Evolutionary conservation across 1,140 invertebrate species (phyloP), one percentile per base, ranked within the genome.

Genomic region (Zaprionus lachaisei): DNA sequence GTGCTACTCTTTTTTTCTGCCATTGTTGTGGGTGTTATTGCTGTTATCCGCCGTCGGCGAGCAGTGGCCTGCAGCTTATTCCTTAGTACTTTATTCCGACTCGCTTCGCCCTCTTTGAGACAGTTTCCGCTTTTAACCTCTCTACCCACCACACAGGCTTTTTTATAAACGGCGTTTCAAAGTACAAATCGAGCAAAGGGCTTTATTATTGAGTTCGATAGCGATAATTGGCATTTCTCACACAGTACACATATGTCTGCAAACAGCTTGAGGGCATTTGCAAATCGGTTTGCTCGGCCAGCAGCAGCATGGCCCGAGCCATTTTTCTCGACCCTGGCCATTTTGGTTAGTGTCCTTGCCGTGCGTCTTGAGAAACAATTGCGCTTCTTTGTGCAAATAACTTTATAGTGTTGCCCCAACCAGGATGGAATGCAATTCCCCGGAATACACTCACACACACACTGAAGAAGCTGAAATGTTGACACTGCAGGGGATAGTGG

Each of bases 341-440:
- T 74, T 86, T 41, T 56, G 66, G 60, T 79, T 76, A 68, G 77
- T 74, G 72, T 87, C 78, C 78, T 69, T 79, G 84, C 51, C 56
- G 68, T 60, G 74, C 81, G 62, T 84, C 84, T 87, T 87, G 81
- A 72, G 79, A 81, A 87, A 87, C 84, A 87, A 89, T 87, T 87
- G 84, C 81, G 66, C 67, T 83, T 74, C 83, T 84, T 89, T 89
- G 84, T 81, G 78, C 84, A 89, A 87, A 87, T 87, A 87, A 84
- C 58, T 81, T 89, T 84, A 89, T 89, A 81, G 55, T 54, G 73
- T 76, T 61, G 68, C 47, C 65, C 22, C 65, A 61, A 28, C 69
- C 62, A 66, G 60, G 34, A 44, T 60, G 74, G 75, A 80, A 77
- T 77, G 70, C 78, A 80, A 73, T 80, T 69, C 65, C 38, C 51